Evolutionary conservation across 1,140 invertebrate genomes (phyloP).

Genomic region (Neotoxoptera formosana): DNA sequence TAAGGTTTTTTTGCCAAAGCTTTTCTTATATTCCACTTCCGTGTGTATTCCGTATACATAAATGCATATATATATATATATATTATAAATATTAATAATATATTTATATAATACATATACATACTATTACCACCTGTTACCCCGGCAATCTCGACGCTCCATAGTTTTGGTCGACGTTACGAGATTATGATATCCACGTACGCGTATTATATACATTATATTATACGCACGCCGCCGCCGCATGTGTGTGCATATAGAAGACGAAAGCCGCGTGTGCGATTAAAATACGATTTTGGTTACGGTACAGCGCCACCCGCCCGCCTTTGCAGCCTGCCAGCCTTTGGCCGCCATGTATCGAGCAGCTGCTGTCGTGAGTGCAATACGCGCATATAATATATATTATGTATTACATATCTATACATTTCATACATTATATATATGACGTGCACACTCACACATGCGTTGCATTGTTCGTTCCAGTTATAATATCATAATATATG

Average conservation of each 20-base stretch:
- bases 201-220: background rate
- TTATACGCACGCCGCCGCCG: background rate
- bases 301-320: background rate
- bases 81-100: no score
- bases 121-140: conserved; percentile 31
- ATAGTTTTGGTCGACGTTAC: conserved; percentile 47
- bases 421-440: background rate
- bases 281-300: conserved; percentile 54
- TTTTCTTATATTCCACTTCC: background rate
- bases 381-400: conserved; percentile 26
- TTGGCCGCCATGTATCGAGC: background rate
- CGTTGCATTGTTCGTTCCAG: background rate
- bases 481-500: background rate
- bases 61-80: background rate
- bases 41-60: background rate
- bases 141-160: conserved; percentile 16
- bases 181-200: conserved; percentile 53
- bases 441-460: background rate
- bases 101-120: background rate
- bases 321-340: background rate
- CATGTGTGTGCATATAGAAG: background rate
- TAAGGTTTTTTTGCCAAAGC: background rate
- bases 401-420: conserved; percentile 38
- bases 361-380: conserved; percentile 35
- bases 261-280: conserved; percentile 32